Base-by-base conservation (phyloP, 1,140 invertebrate species). In the Temnothorax longispinosus region DNA sequence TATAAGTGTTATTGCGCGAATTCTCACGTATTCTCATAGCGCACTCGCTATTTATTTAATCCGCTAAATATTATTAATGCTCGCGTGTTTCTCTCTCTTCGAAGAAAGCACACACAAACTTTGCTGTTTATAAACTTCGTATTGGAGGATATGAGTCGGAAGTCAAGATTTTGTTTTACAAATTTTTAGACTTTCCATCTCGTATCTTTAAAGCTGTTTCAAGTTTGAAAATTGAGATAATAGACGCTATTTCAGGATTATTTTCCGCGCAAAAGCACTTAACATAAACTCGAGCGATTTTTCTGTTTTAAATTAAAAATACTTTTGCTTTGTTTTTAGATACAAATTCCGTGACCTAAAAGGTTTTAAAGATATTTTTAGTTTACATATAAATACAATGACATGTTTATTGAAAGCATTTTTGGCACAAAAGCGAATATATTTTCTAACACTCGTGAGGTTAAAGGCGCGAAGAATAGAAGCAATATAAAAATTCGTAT, bases 381-480 rank as follows among this genome's bases (percentile, higher is more conserved):
- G n/a, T 7, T 69, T n/a, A 41, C n/a, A 15, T 41, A 38, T 67
- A 65, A n/a, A 77, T 38, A 50, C 44, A 54, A 18, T 41, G 11
- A 41, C 15, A 13, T 18, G 21, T 56, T 71, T 81, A 41, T 58
- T 72, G 65, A 72, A 81, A 58, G 44, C 47, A 69, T 21, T 72
- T 72, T 32, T 52, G 54, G 7, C 52, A 44, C 52, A 71, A 81
- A 81, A 69, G 13, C n/a, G 27, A 21, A 81, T 44, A 72, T 82
- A 72, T 82, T 56, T 72, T 41, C 52, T 32, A 56, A 47, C 35
- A 72, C 38, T 56, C 50, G 47, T 21, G n/a, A 62, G 32, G 60
- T 65, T 65, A 41, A 75, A 78, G 13, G 62, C 32, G 47, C 76
- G 8, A 80, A 54, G 62, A 80, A 80, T 81, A 58, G 50, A 72